Conservation (phyloP, 1,140 invertebrate genomes). For the Sminthurides bifidus region DNA sequence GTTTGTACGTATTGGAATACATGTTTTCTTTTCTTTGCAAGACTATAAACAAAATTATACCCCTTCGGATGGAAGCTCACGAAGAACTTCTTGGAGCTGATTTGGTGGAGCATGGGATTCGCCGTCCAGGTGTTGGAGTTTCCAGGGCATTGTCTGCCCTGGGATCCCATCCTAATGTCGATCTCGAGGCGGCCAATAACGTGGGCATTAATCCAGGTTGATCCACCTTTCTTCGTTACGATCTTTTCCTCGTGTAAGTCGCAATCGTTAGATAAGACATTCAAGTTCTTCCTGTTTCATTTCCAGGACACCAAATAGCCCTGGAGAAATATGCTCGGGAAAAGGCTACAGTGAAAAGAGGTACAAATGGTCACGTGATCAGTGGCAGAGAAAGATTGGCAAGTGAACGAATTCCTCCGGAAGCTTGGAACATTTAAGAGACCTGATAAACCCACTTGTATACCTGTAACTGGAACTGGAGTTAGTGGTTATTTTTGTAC, state of each 20-base stretch:
- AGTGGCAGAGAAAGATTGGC: too few relatives aligned
- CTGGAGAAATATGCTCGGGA: conserved; percentile 23
- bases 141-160: conserved; percentile 48
- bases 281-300: neutral
- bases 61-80: conserved; percentile 67
- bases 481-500: too few relatives aligned
- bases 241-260: neutral
- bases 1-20: neutral
- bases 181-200: conserved; percentile 35
- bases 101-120: conserved; percentile 69
- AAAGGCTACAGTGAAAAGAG: conserved; percentile 6
- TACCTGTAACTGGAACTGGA: too few relatives aligned
- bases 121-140: conserved; percentile 47
- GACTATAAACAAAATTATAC: conserved; percentile 61
- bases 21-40: conserved; percentile 30
- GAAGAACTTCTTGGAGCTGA: conserved; percentile 79
- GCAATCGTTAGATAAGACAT: neutral
- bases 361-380: conserved; percentile 5
- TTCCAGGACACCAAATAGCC: conserved; percentile 28
- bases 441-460: too few relatives aligned
- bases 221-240: neutral
- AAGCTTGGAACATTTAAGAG: too few relatives aligned
- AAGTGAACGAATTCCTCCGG: too few relatives aligned
- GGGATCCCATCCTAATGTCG: conserved; percentile 39
- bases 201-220: conserved; percentile 49